phyloP scores from a whole-genome alignment of 2,113 vertebrate genomes.

The Heptranchias perlo region DNA sequence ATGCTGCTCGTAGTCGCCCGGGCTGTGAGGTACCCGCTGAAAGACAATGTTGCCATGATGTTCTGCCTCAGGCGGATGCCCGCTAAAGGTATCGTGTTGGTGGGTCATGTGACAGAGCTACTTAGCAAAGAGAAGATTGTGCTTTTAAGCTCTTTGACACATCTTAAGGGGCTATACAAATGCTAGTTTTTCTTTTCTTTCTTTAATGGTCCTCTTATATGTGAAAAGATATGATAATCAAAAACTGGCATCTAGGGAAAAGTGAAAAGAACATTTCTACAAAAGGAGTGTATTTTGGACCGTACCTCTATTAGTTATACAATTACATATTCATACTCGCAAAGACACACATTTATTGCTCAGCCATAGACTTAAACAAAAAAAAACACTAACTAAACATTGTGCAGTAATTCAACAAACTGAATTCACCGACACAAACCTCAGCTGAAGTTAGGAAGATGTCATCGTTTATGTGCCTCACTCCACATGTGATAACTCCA shows the following conservation, averaged over 20 bases:
- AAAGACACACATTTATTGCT: not conserved
- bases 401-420: not conserved
- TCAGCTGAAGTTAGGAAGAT: slow-evolving; percentile 91
- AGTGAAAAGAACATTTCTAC: too few species aligned
- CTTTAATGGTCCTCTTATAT: not conserved
- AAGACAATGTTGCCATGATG: slow-evolving; percentile 18
- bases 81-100: not conserved
- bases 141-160: not conserved
- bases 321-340: not conserved
- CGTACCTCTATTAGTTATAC: too few species aligned
- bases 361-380: not conserved
- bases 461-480: slow-evolving; percentile 87
- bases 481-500: slow-evolving; percentile 77
- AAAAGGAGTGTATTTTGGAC: too few species aligned
- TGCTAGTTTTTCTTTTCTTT: not conserved
- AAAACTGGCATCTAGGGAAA: not conserved
- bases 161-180: not conserved
- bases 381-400: not conserved
- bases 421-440: slow-evolving; percentile 53
- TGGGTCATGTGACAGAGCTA: not conserved
- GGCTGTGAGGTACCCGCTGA: not conserved
- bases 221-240: not conserved
- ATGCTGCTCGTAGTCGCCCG: not conserved
- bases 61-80: slow-evolving; percentile 25
- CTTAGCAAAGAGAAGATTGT: not conserved